Evolutionary conservation across 2,888 invertebrate genomes (phyloP), one percentile per base, ranked within the genome.

Genomic region (Orthosia incerta): DNA sequence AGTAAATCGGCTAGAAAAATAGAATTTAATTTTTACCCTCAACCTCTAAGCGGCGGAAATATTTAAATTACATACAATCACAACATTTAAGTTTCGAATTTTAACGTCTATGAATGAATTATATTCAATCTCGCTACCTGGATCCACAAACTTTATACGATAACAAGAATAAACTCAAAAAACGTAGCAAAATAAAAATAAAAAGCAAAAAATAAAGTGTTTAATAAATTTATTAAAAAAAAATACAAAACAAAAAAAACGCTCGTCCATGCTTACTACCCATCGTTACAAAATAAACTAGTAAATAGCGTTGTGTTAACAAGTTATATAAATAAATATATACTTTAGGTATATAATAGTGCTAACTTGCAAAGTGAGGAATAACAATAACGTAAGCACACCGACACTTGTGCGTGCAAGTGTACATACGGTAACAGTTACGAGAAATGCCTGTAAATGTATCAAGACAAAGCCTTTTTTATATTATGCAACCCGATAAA

Each of bases 171-270:
- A 50, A 39, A 57, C 77, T 73, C 76, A 63, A 70, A 20, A 72
- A 82, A 82, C 59, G 31, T 45, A 45, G 61, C 69, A 74, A 81
- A 82, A 82, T 82, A 79, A 87, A 85, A 89, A 87, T 86, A 87
- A 89, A 89, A 91, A 91, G 90, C 85, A 86, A 90, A 80, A 85
- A 86, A 89, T 83, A 87, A 92, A 93, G 91, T 91, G 92, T 96
- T 95, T 94, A 94, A 95, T 93, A 95, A 93, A 93, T 95, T 96
- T 95, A 95, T 95, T 95, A 91, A 94, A 94, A 96, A 94, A 94
- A 94, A 88, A 84, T 81, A 87, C 76, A 88, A 91, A 93, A 92
- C 93, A 94, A 93, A 92, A 91, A 78, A 81, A 92, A 90, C 90
- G 86, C 89, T 91, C 93, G 91, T 92, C 91, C 92, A 92, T 91